Percentiles rank a stretch among this genome's conserved stretches.
These are phyloP conservation scores for Phaetusa simplex DNA, from an alignment of 2,113 vertebrate genomes.

Conservation along the genomic window DNA sequence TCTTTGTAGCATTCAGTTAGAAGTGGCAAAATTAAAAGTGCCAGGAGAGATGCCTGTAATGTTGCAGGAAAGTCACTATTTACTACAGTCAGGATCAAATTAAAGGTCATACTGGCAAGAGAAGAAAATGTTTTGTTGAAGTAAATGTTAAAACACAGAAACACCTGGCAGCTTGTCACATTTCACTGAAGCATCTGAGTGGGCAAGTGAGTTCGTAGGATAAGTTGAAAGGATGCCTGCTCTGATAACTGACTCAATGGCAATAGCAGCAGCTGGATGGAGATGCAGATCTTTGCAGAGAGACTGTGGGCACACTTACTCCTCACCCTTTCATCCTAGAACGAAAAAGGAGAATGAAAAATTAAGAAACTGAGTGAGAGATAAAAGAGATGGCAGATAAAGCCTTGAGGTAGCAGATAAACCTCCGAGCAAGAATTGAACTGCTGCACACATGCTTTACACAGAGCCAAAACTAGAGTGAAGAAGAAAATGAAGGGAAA, in stretches of 20 bases:
- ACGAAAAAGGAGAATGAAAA: not conserved
- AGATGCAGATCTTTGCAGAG: not conserved
- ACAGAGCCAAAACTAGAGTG: not conserved
- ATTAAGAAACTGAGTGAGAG: not conserved
- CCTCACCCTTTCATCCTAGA: not conserved
- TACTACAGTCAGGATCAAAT: not conserved
- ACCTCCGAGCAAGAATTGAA: not conserved
- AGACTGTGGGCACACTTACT: not conserved
- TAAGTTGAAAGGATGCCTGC: not conserved
- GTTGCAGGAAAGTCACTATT: not conserved
- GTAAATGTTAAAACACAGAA: not conserved
- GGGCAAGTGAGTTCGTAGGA: not conserved
- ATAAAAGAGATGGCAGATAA: not conserved
- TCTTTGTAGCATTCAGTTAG: not conserved
- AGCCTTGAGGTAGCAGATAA: not conserved
- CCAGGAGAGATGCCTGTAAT: not conserved
- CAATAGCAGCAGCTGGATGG: not conserved
- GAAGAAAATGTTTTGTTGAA: not conserved
- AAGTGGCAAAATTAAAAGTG: not conserved
- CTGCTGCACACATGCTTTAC: not conserved
- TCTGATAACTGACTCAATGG: not conserved
- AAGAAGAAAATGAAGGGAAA: conserved; percentile 25
- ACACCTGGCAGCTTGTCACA: not conserved
- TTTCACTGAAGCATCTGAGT: not conserved
- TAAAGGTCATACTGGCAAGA: not conserved